Conservation (phyloP, 92 coral and sea anemone genomes). For the Micromussa lordhowensis region DNA sequence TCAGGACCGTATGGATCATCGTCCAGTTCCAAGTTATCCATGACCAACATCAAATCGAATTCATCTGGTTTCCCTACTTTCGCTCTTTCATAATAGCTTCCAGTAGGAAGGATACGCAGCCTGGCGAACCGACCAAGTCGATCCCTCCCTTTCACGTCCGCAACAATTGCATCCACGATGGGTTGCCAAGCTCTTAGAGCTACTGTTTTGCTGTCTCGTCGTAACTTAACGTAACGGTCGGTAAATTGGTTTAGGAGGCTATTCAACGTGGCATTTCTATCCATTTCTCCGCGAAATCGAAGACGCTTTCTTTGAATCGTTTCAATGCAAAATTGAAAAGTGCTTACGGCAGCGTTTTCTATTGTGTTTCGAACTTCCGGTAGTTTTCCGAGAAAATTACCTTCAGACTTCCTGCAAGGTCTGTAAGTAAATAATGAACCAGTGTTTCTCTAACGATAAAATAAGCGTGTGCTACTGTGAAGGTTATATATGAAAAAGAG, state of each 20-base stretch:
- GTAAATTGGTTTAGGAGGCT: constrained; percentile 40
- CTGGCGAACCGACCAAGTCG: constrained; percentile 25
- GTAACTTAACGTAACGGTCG: constrained; percentile 23
- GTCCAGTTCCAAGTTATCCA: constrained; percentile 39
- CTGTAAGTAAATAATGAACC: no score
- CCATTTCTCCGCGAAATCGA: no score
- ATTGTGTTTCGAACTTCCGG: no score
- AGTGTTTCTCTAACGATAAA: no score
- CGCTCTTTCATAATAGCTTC: constrained; percentile 77
- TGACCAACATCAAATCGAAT: constrained; percentile 76
- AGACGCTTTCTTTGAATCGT: no score
- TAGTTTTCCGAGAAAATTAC: no score
- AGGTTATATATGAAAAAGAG: no score
- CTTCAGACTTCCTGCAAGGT: no score
- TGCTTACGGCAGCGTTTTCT: no score
- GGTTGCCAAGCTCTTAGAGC: constrained; percentile 67
- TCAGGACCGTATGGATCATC: background rate
- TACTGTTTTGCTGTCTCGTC: background rate
- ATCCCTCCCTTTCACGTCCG: constrained; percentile 42
- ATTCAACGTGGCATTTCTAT: no score
- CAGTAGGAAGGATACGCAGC: constrained; percentile 22
- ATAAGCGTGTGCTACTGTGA: no score
- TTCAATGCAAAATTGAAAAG: no score
- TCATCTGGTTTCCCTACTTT: constrained; percentile 76
- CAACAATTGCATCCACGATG: constrained; percentile 42